Base-by-base conservation (phyloP, 2,113 vertebrate genomes). In the Leptobrachium ailaonicum region DNA sequence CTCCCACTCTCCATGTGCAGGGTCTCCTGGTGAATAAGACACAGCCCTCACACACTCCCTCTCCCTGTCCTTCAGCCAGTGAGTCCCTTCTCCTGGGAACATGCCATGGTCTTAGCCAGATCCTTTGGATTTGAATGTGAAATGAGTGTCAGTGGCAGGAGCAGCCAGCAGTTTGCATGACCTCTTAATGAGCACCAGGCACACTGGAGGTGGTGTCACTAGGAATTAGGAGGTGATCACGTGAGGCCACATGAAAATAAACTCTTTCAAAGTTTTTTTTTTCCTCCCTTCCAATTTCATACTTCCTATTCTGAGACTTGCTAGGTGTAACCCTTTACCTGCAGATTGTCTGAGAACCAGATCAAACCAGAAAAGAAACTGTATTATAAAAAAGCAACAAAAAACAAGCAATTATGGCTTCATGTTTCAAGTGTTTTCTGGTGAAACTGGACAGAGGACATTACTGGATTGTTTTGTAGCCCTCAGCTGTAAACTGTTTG, bases 61-160 rank as follows among this genome's bases (percentile, higher is more conserved):
- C 78, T 83, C 78, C 70, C n/a, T 47, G 81, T 0, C 9, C 82
- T 66, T 83, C 73, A 75, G 86, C 83, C 83, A 84, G 75, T 80
- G 77, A 66, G 74, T 84, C 79, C 79, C 84, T 89, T 86, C 83
- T 81, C 85, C 83, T 89, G 86, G 87, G 20, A 87, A 80, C 68
- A 90, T 91, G 87, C 90, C 94, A 93, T 95, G 85, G 90, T 90
- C 43, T 91, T 81, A 80, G 85, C 76, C 78, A 77, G 82, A 4
- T 81, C 84, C 85, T 74, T 85, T 84, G 83, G 84, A 87, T 92
- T 87, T 89, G 88, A 88, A 89, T 91, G 90, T 87, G 85, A 89
- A 88, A 84, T 90, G 83, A 88, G 88, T 84, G 77, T 84, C 83
- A 85, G 82, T 83, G 84, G 84, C 87, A 80, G 87, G 85, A 88